Percentiles rank a stretch among this genome's conserved stretches.
Conservation (phyloP, 2,797 vertebrate genomes). For the Poeciliopsis turneri region DNA sequence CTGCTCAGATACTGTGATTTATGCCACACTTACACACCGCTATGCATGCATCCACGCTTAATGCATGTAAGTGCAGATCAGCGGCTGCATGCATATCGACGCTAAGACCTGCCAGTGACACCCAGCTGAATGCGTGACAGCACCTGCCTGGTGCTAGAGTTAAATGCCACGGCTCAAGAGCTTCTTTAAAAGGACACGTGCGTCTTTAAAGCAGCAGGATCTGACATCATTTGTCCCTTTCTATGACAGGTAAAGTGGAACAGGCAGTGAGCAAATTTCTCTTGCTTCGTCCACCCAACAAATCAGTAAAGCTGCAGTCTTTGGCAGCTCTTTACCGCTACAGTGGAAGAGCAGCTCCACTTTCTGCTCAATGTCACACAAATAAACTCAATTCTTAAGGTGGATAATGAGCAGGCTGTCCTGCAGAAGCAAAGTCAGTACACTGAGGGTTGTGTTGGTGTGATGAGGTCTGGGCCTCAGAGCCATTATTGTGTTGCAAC, state of each 20-base stretch:
- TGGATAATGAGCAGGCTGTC: conserved; percentile 35
- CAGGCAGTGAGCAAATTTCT: conserved; percentile 44
- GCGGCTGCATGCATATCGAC: conserved; percentile 58
- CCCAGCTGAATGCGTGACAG: conserved; percentile 56
- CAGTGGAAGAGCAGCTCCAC: conserved; percentile 11
- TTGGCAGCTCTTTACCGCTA: conserved; percentile 17
- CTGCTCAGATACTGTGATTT: conserved; percentile 73
- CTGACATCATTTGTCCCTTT: conserved; percentile 75
- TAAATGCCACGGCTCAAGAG: conserved; percentile 65
- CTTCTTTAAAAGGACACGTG: conserved; percentile 67
- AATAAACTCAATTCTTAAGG: conserved; percentile 31
- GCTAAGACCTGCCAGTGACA: conserved; percentile 55
- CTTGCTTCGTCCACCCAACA: conserved; percentile 54
- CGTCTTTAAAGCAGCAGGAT: conserved; percentile 67
- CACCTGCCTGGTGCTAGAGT: conserved; percentile 69
- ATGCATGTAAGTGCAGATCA: conserved; percentile 59
- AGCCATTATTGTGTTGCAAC: conserved; percentile 58
- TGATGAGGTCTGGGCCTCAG: conserved; percentile 48
- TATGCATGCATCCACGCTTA: conserved; percentile 33
- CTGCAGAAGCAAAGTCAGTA: conserved; percentile 14
- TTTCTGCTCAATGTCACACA: conserved; percentile 33
- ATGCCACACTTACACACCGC: conserved; percentile 48
- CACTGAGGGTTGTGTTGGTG: conserved; percentile 35
- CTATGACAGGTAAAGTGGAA: conserved; percentile 73
- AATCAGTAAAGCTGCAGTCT: conserved; percentile 38